phyloP scores from a whole-genome alignment of 2,797 vertebrate genomes.

The Hephaestus fuliginosus region DNA sequence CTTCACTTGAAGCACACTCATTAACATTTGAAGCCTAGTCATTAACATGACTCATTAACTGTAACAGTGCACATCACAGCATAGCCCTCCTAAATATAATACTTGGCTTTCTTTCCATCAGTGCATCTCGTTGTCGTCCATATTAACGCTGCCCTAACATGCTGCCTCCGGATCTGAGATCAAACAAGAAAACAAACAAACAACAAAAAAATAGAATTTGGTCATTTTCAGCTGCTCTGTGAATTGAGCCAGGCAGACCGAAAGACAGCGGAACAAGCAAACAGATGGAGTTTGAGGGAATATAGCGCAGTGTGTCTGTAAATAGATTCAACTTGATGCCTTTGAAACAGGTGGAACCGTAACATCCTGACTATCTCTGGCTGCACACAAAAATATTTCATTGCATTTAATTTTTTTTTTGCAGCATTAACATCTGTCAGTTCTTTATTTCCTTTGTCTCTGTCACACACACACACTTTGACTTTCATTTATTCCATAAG shows the following conservation, averaged over 20 bases:
- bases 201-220: too few relatives aligned
- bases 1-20: not conserved
- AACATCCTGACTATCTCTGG: constrained; percentile 32
- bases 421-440: constrained; percentile 57
- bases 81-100: not conserved
- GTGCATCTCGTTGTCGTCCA: not conserved
- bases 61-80: not conserved
- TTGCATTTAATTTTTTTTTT: not conserved
- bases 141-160: not conserved
- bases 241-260: not conserved
- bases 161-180: not conserved
- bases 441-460: not conserved
- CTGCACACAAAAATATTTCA: constrained; percentile 20
- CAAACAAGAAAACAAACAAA: too few relatives aligned
- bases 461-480: constrained; percentile 1
- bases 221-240: not conserved
- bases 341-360: constrained; percentile 42
- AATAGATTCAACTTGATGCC: constrained; percentile 21
- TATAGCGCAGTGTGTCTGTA: not conserved
- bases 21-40: too few relatives aligned
- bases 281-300: not conserved
- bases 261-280: not conserved
- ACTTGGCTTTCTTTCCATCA: not conserved
- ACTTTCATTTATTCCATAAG: constrained; percentile 18
- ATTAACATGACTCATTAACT: not conserved